Percentiles rank a stretch among this genome's conserved stretches.
phyloP scores from a whole-genome alignment of 2,113 vertebrate genomes.

The Rhinichthys klamathensis region DNA sequence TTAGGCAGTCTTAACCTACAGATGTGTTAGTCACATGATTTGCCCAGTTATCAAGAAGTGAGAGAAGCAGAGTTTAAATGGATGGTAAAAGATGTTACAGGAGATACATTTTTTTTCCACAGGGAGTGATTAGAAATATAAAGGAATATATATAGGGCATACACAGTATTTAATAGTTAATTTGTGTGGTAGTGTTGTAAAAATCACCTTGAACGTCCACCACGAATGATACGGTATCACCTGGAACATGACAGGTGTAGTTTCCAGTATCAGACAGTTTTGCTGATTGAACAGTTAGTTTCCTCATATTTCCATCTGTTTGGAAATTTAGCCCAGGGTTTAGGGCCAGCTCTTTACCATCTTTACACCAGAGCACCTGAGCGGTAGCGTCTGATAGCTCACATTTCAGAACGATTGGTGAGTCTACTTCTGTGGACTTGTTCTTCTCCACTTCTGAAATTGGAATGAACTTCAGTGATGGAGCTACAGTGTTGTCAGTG shows the following conservation, averaged over 20 bases:
- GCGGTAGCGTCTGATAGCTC: slow-evolving; percentile 78
- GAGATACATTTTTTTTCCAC: background rate
- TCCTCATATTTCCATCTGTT: slow-evolving; percentile 76
- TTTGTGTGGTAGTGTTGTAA: slow-evolving; percentile 14
- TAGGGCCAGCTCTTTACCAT: slow-evolving; percentile 82
- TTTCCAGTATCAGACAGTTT: slow-evolving; percentile 80
- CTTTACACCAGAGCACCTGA: slow-evolving; percentile 88
- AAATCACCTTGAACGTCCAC: slow-evolving; percentile 86
- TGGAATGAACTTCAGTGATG: slow-evolving; percentile 68
- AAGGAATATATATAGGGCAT: background rate
- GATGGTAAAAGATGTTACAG: background rate
- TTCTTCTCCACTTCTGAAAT: slow-evolving; percentile 69
- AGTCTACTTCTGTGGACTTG: slow-evolving; percentile 68
- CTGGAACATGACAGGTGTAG: slow-evolving; percentile 85
- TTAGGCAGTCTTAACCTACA: background rate
- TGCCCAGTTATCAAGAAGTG: background rate
- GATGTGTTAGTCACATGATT: background rate
- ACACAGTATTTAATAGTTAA: background rate
- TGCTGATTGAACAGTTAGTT: slow-evolving; percentile 79
- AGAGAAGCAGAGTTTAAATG: background rate
- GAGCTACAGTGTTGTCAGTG: slow-evolving; percentile 64
- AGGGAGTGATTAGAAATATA: background rate
- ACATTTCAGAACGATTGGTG: slow-evolving; percentile 81
- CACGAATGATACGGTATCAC: slow-evolving; percentile 84
- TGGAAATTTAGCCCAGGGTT: slow-evolving; percentile 80